Base-by-base conservation (phyloP, 2,797 vertebrate species). In the Pseudochaenichthys georgianus region DNA sequence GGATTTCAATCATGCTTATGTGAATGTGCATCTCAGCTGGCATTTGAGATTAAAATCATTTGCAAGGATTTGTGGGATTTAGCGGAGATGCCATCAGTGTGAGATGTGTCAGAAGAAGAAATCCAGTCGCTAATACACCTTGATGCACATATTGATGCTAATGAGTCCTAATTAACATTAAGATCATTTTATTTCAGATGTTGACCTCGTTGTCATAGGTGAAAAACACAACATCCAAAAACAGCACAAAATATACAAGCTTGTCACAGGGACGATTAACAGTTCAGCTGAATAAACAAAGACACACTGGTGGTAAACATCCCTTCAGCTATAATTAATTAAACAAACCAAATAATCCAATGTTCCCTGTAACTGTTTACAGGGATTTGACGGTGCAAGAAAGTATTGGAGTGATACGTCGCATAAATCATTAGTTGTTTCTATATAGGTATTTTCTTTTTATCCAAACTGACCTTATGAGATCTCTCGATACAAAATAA, bases 251-350 rank as follows among this genome's bases (percentile, higher is more conserved):
- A 70, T 23, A 38, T 10, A 13, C 0, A 2, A 28, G 45, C 3
- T 8, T 59, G 65, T 88, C 75, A 19, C 61, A 45, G 53, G 46
- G 54, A 61, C 42, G 34, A 42, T 65, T 54, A 71, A 48, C 23
- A 31, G 21, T 57, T 82, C 45, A 28, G 46, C 42, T 19, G 54
- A 68, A 81, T 74, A 77, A 63, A 78, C 63, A 50, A 28, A 80
- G 61, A 59, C 43, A 17, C 19, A 19, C 52, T 12, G 54, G 64
- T 19, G 9, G 69, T 79, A 87, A 88, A 85, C 80, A 84, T 46
- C 59, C 70, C 76, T 60, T 68, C 61, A 75, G 78, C 83, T 58
- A 54, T 62, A 63, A 84, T 84, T 75, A 86, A 84, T 80, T 73
- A 71, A 80, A 71, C 68, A 77, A 82, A 81, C 46, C 9, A 45